Percentiles rank a stretch among this genome's conserved stretches.
These are phyloP conservation scores for Brachymystax lenok DNA, from an alignment of 2,797 vertebrate species.

Conservation along the genomic window DNA sequence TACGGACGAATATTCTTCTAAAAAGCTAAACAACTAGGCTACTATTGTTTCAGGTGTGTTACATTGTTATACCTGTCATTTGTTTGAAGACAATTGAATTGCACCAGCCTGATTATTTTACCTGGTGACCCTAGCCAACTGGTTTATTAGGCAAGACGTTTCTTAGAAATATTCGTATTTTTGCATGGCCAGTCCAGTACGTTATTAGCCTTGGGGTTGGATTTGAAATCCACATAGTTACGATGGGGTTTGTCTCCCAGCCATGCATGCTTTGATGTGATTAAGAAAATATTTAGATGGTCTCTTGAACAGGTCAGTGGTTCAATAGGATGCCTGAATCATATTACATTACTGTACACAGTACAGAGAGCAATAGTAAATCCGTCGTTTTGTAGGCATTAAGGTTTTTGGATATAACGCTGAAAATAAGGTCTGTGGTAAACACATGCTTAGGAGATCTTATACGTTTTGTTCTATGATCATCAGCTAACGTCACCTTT, in stretches of 20 bases:
- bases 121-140: background rate
- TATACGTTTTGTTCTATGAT: no score
- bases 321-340: background rate
- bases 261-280: background rate
- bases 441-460: no score
- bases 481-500: no score
- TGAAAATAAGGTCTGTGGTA: no score
- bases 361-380: background rate
- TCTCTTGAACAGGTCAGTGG: background rate
- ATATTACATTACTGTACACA: no score
- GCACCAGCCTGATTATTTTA: background rate
- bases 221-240: background rate
- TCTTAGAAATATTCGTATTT: background rate
- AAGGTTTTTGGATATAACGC: no score
- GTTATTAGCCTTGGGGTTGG: background rate
- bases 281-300: background rate
- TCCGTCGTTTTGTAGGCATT: no score
- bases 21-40: background rate
- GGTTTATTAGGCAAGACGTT: background rate
- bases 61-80: background rate
- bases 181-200: background rate
- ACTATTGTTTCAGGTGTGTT: background rate
- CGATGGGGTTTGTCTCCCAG: background rate
- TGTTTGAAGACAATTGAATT: background rate
- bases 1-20: background rate